Evolutionary conservation across 2,797 vertebrate species (phyloP).

Genomic region (Coluber constrictor): DNA sequence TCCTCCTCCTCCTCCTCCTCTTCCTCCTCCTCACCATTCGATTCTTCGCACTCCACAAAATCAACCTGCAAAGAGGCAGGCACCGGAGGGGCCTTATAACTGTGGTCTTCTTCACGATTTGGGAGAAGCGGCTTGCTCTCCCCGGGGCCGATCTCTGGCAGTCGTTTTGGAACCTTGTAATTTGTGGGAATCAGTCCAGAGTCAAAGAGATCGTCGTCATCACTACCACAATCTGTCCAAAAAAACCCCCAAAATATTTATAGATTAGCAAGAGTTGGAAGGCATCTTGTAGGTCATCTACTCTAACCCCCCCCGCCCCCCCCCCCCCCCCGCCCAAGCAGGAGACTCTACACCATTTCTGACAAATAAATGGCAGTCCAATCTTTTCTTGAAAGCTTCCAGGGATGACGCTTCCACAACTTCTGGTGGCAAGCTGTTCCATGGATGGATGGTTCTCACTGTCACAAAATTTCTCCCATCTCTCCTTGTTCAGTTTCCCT

Average conservation of each 20-base stretch:
- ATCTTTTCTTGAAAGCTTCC: no score
- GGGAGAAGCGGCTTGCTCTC: conserved; percentile 20
- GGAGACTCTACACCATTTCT: no score
- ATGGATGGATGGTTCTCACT: no score
- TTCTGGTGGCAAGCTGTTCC: no score
- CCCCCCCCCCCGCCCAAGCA: no score
- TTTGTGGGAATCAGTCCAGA: conserved; percentile 69
- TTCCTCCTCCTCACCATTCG: conserved; percentile 84
- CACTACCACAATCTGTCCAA: conserved; percentile 76
- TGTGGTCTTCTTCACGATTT: conserved; percentile 26
- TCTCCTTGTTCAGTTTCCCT: no score
- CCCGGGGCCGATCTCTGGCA: conserved; percentile 5
- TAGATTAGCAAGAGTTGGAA: no score
- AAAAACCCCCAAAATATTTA: not conserved
- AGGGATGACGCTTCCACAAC: no score
- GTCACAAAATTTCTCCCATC: no score
- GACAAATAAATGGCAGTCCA: no score
- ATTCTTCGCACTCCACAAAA: conserved; percentile 92
- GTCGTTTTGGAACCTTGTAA: conserved; percentile 69
- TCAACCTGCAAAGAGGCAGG: conserved; percentile 52
- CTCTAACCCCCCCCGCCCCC: no score
- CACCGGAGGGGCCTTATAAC: not conserved
- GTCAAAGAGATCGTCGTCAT: conserved; percentile 83
- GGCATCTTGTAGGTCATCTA: no score
- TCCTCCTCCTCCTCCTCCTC: conserved; percentile 47